phyloP scores from a whole-genome alignment of 2,797 vertebrate genomes.

The Galaxias olidus region DNA sequence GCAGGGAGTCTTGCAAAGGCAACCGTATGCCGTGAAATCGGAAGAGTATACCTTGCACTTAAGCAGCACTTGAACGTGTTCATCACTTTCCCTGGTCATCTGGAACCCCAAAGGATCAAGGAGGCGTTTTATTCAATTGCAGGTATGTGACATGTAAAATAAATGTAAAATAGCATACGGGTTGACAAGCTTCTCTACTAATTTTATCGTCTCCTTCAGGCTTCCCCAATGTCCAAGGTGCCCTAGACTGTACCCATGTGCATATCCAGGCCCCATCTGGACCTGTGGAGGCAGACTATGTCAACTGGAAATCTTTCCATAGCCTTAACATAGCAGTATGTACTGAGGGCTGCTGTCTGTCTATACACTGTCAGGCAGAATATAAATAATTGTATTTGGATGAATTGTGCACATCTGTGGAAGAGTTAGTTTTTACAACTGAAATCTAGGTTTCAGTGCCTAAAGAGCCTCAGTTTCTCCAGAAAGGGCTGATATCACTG shows the following conservation, averaged over 20 bases:
- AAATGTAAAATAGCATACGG: too few relatives aligned
- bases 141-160: neutral
- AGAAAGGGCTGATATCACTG: too few relatives aligned
- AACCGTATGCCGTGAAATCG: neutral
- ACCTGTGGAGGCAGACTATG: neutral
- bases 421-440: too few relatives aligned
- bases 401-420: neutral
- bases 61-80: neutral
- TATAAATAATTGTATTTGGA: neutral
- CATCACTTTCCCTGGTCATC: neutral
- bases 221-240: neutral
- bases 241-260: neutral
- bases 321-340: neutral
- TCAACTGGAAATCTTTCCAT: neutral
- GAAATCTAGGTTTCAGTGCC: too few relatives aligned
- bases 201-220: neutral
- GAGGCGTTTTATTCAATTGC: too few relatives aligned
- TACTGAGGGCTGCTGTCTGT: neutral
- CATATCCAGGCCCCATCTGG: neutral
- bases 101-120: neutral
- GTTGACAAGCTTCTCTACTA: too few relatives aligned
- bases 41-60: neutral
- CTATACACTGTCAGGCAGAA: too few relatives aligned
- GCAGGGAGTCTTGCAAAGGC: neutral
- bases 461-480: too few relatives aligned